phyloP scores from a whole-genome alignment of 2,888 invertebrate genomes.

The Lutraria lutraria region DNA sequence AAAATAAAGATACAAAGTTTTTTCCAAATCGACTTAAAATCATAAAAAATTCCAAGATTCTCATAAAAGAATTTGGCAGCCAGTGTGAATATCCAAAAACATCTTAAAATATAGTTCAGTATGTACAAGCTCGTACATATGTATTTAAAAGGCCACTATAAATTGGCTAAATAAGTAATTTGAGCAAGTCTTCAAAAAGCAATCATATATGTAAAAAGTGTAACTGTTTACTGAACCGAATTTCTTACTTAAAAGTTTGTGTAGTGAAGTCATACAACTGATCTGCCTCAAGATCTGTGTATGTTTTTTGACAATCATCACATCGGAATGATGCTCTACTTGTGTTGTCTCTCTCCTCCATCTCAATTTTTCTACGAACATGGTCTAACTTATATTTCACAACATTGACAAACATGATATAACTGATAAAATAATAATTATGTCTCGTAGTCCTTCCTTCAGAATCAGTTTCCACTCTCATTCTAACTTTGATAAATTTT shows the following conservation, averaged over 20 bases:
- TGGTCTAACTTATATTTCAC: constrained; percentile 98
- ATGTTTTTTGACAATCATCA: constrained; percentile 95
- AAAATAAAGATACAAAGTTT: no score
- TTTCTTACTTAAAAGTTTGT: constrained; percentile 73
- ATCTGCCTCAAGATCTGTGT: constrained; percentile 95
- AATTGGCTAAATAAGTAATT: no score
- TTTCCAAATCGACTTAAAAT: no score
- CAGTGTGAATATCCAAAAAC: no score
- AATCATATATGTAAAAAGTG: no score
- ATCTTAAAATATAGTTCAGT: no score
- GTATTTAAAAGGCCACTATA: no score
- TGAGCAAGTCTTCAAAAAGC: no score
- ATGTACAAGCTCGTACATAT: no score
- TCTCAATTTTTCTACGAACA: constrained; percentile 97
- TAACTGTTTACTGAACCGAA: not conserved
- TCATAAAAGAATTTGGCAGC: no score
- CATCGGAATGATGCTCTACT: constrained; percentile 98
- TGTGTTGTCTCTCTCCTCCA: constrained; percentile 97
- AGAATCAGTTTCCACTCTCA: constrained; percentile 97
- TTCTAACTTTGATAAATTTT: constrained; percentile 91
- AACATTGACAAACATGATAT: constrained; percentile 97
- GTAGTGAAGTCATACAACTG: constrained; percentile 83
- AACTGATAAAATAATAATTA: constrained; percentile 99
- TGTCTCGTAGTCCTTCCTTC: constrained; percentile 98
- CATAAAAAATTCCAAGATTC: no score